phyloP scores from a whole-genome alignment of 2,888 invertebrate genomes.

The Monochamus alternatus region DNA sequence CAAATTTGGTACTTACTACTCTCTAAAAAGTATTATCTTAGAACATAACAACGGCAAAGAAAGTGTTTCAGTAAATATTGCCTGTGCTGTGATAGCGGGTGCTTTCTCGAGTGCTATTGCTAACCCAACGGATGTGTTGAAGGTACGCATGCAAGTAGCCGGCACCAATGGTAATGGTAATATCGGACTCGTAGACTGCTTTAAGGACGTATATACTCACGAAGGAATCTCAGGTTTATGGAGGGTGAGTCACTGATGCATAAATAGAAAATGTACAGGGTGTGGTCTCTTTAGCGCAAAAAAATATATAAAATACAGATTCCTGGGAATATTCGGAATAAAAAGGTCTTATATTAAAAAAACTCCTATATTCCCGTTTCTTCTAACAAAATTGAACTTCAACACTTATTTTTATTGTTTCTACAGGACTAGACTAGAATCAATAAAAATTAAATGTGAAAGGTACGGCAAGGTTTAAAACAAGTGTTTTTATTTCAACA shows the following conservation, averaged over 20 bases:
- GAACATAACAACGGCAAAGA: constrained; percentile 73
- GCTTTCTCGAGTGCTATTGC: constrained; percentile 96
- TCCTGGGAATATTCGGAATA: no score
- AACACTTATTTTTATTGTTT: not conserved
- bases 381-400: constrained; percentile 1
- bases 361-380: no score
- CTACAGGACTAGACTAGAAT: not conserved
- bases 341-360: no score
- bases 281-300: constrained; percentile 92
- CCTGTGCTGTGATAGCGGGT: constrained; percentile 89
- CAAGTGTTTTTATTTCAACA: no score
- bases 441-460: no score
- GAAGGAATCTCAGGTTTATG: constrained; percentile 92
- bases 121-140: constrained; percentile 96
- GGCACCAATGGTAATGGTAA: constrained; percentile 71
- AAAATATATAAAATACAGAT: constrained; percentile 65
- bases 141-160: constrained; percentile 93
- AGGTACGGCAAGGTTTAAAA: no score
- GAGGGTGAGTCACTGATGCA: constrained; percentile 75
- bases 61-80: constrained; percentile 79
- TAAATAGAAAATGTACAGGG: constrained; percentile 75
- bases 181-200: constrained; percentile 81
- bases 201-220: constrained; percentile 84
- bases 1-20: constrained; percentile 96
- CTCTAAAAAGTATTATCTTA: constrained; percentile 82